phyloP scores from a whole-genome alignment of 2,888 invertebrate genomes.

The Pimpla rufipes region DNA sequence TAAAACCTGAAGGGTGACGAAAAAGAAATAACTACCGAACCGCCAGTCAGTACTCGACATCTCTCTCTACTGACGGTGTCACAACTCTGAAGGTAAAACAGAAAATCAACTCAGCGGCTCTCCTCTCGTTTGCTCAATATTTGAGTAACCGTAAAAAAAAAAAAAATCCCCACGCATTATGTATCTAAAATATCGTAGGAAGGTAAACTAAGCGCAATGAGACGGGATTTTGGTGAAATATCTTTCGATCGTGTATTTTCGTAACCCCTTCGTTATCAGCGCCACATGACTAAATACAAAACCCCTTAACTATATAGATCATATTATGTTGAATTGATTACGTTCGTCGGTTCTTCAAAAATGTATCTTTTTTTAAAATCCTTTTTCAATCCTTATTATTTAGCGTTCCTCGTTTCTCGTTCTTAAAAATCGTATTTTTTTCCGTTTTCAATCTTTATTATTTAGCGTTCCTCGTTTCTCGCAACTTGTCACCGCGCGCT shows the following conservation, averaged over 20 bases:
- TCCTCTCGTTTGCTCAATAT: no score
- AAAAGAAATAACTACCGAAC: not conserved
- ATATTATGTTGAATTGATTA: conserved; percentile 8
- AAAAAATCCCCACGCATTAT: no score
- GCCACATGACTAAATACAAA: conserved; percentile 39
- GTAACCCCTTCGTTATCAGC: conserved; percentile 14
- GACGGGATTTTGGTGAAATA: not conserved
- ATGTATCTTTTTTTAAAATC: not conserved
- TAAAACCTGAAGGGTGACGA: not conserved
- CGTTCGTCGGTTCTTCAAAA: not conserved
- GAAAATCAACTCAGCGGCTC: not conserved
- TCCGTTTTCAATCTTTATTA: not conserved
- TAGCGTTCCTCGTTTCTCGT: not conserved
- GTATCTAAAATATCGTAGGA: not conserved
- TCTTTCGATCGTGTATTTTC: conserved; percentile 21
- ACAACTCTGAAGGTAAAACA: not conserved
- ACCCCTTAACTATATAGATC: conserved; percentile 27
- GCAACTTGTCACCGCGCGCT: not conserved
- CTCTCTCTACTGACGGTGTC: not conserved
- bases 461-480: not conserved
- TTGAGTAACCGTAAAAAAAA: no score
- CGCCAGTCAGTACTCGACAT: not conserved
- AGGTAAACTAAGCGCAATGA: not conserved
- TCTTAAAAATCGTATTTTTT: no score
- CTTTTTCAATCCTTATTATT: not conserved